These are phyloP conservation scores for Uria lomvia DNA, from an alignment of 2,113 vertebrate species.

Conservation along the genomic window DNA sequence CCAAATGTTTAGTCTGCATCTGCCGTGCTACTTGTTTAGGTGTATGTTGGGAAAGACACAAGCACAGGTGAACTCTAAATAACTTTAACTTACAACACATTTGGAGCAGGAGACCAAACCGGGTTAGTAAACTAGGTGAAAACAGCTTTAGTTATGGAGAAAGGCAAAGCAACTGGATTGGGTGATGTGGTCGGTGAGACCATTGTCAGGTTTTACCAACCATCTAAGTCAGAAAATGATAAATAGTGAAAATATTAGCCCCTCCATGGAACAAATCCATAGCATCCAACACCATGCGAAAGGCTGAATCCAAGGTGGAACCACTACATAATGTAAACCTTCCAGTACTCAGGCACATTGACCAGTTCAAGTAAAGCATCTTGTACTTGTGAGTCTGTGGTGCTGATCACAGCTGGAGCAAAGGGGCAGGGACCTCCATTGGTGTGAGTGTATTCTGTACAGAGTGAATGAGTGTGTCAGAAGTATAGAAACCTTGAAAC, in stretches of 20 bases:
- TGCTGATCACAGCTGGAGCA: not conserved
- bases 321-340: accelerated
- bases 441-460: not conserved
- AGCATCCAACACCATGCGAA: not conserved
- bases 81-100: not conserved
- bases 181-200: not conserved
- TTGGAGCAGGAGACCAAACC: not conserved
- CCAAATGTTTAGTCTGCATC: not conserved
- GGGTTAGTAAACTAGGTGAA: not conserved
- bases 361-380: not conserved
- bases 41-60: not conserved
- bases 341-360: not conserved
- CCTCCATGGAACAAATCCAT: not conserved
- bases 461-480: not conserved
- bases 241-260: not conserved
- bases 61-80: not conserved
- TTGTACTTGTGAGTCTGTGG: not conserved
- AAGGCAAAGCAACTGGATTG: not conserved
- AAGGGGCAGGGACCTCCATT: accelerated
- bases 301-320: not conserved
- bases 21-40: not conserved
- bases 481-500: not conserved
- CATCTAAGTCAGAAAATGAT: not conserved
- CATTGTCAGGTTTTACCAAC: not conserved
- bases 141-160: not conserved